Evolutionary conservation across 1,140 invertebrate genomes (phyloP).

Genomic region (Nomia melanderi): DNA sequence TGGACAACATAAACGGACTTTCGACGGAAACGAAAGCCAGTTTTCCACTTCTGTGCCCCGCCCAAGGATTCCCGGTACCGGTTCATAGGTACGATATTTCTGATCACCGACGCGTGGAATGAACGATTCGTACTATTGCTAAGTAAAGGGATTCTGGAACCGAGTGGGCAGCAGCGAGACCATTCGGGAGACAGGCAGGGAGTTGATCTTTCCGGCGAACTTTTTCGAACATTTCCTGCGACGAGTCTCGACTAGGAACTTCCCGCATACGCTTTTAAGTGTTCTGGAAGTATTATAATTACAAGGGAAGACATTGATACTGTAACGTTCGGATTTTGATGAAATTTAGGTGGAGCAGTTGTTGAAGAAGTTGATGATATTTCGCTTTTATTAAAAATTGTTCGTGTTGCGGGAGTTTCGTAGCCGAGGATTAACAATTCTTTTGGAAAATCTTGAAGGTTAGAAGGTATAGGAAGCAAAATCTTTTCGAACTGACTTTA

Average conservation of each 20-base stretch:
- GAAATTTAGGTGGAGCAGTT: too few species aligned
- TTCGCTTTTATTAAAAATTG: too few species aligned
- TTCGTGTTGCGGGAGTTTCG: too few species aligned
- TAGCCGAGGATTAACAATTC: too few species aligned
- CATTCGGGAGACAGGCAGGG: neutral
- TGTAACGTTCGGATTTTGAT: too few species aligned
- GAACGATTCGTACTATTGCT: neutral
- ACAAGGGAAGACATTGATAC: too few species aligned
- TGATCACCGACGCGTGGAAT: constrained; percentile 18
- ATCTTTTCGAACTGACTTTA: too few species aligned
- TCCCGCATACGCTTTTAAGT: too few species aligned
- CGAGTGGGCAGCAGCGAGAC: constrained; percentile 1
- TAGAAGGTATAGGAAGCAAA: too few species aligned
- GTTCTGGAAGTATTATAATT: too few species aligned
- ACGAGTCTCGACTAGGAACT: neutral
- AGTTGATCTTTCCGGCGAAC: neutral
- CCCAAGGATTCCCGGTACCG: constrained; percentile 83
- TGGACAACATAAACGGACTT: constrained; percentile 85
- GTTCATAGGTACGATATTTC: constrained; percentile 74
- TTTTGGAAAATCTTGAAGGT: too few species aligned
- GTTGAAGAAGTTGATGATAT: too few species aligned
- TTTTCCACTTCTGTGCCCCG: constrained; percentile 84
- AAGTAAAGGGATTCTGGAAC: neutral
- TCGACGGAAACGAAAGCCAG: constrained; percentile 81
- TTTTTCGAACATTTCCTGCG: neutral